Percentiles rank a stretch among this genome's conserved stretches.
phyloP scores from a whole-genome alignment of 1,140 invertebrate genomes.

The Asobara japonica region DNA sequence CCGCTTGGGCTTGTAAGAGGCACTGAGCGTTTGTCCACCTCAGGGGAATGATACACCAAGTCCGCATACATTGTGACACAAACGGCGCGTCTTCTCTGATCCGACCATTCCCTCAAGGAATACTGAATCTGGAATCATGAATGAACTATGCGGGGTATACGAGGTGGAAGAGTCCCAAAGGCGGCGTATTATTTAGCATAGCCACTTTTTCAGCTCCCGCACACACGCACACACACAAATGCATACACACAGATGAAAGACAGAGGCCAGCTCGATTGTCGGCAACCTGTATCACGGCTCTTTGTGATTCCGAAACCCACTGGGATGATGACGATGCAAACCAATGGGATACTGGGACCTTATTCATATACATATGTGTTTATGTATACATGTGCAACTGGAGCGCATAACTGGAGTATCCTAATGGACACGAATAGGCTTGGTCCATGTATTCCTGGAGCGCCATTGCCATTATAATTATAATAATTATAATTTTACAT shows the following conservation, averaged over 20 bases:
- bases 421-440: conserved; percentile 53
- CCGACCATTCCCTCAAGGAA: conserved; percentile 40
- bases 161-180: conserved; percentile 34
- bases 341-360: conserved; percentile 30
- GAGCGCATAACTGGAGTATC: conserved; percentile 43
- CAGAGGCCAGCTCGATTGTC: conserved; percentile 35
- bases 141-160: conserved; percentile 52
- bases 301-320: conserved; percentile 52
- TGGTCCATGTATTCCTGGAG: neutral
- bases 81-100: conserved; percentile 30
- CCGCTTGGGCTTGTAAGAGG: neutral
- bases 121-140: conserved; percentile 55
- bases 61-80: conserved; percentile 31
- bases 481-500: neutral
- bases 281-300: conserved; percentile 53
- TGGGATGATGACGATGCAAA: conserved; percentile 63
- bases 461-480: neutral
- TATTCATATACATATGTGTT: neutral
- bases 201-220: conserved; percentile 56
- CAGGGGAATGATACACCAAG: conserved; percentile 4
- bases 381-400: conserved; percentile 42
- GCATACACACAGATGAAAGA: no score
- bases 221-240: conserved; percentile 12
- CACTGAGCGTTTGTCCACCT: neutral
- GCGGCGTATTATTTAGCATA: conserved; percentile 65